Percentiles rank a stretch among this genome's conserved stretches.
Evolutionary conservation across 2,797 vertebrate species (phyloP).

Genomic region (Hypotaenidia philippensis): DNA sequence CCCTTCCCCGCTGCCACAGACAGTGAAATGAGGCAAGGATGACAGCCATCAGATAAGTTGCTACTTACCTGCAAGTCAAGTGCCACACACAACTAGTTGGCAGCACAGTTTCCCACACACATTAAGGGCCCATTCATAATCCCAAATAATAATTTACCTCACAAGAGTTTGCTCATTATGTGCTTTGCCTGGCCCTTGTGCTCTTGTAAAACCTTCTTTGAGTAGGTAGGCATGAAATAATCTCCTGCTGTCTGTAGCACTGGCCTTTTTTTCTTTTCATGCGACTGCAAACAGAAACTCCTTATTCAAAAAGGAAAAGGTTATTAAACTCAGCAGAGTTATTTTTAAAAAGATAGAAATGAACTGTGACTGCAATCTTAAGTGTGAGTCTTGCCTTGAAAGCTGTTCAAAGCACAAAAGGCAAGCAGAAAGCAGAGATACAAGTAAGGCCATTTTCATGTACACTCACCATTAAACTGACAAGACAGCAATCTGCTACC

Average conservation of each 20-base stretch:
- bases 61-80: background rate
- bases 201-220: conserved; percentile 61
- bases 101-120: background rate
- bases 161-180: conserved; percentile 71
- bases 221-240: conserved; percentile 69
- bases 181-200: conserved; percentile 37
- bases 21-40: background rate
- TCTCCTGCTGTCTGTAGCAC: conserved; percentile 65
- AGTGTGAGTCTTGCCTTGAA: background rate
- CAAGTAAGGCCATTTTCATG: background rate
- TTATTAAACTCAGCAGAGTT: conserved; percentile 72
- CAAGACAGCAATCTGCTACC: conserved; percentile 9
- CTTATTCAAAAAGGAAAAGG: conserved; percentile 74
- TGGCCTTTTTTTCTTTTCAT: conserved; percentile 62
- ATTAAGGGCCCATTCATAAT: conserved; percentile 60
- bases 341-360: conserved; percentile 49
- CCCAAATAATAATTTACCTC: conserved; percentile 70
- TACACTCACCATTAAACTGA: background rate
- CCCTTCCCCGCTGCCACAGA: background rate
- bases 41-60: background rate
- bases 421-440: background rate
- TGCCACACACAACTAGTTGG: background rate
- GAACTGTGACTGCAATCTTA: conserved; percentile 35
- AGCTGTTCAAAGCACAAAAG: background rate
- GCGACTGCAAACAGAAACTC: conserved; percentile 73